Evolutionary conservation across 1,140 invertebrate genomes (phyloP).

Genomic region (Stegodyphus mimosarum): DNA sequence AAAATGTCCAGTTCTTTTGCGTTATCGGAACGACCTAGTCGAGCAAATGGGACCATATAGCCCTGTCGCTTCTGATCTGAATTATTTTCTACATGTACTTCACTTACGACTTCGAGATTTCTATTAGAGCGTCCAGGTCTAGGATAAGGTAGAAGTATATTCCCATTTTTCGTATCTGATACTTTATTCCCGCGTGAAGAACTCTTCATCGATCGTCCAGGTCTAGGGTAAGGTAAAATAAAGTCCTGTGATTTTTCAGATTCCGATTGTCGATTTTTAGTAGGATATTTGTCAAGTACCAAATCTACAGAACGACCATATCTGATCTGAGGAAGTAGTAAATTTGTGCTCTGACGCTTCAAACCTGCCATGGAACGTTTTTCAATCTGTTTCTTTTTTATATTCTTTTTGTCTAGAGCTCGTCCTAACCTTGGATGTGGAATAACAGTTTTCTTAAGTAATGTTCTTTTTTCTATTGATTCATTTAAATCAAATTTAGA

Average conservation of each 20-base stretch:
- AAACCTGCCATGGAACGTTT: no score
- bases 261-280: neutral
- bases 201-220: constrained; percentile 10
- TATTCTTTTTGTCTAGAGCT: neutral
- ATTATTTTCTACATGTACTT: neutral
- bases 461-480: neutral
- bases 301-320: constrained; percentile 16
- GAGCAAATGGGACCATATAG: neutral
- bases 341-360: no score
- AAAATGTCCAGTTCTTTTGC: neutral
- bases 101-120: no score
- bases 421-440: constrained; percentile 29
- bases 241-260: neutral
- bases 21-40: neutral
- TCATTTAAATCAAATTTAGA: no score
- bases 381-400: no score
- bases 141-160: neutral
- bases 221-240: constrained; percentile 26
- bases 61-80: neutral
- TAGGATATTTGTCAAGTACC: no score
- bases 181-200: neutral
- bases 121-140: neutral
- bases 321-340: constrained; percentile 33
- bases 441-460: constrained; percentile 7
- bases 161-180: neutral